Percentiles rank a stretch among this genome's conserved stretches.
These are phyloP conservation scores for Cynopterus brachyotis DNA, from an alignment of 2,113 vertebrate species.

Conservation along the genomic window DNA sequence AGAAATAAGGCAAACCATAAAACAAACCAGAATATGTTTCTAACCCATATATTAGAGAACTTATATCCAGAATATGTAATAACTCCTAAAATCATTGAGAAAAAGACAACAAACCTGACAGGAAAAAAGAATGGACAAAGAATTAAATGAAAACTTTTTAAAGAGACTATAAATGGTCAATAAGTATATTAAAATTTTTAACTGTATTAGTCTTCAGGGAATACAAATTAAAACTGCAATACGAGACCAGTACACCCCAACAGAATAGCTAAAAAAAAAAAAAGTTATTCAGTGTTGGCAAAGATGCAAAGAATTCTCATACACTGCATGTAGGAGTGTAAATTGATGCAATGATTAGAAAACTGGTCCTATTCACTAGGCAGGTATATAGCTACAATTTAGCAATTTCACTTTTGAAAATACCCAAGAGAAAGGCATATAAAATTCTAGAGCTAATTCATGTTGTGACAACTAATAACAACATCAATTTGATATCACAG, in stretches of 20 bases:
- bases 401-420: neutral
- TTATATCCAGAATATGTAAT: neutral
- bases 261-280: neutral
- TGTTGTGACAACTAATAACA: neutral
- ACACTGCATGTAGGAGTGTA: neutral
- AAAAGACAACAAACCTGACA: neutral
- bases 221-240: neutral
- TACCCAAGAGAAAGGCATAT: neutral
- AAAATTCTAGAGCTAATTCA: neutral
- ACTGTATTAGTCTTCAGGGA: neutral
- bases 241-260: neutral
- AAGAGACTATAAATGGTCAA: neutral
- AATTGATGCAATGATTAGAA: neutral
- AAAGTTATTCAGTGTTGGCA: neutral
- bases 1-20: neutral
- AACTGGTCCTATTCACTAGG: neutral
- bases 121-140: neutral
- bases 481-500: neutral
- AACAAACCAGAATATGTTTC: neutral
- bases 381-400: neutral
- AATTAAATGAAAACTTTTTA: neutral
- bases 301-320: neutral
- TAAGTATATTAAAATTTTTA: neutral
- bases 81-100: neutral
- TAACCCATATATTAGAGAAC: neutral